Evolutionary conservation across 1,140 invertebrate genomes (phyloP), one percentile per base, ranked within the genome.

Genomic region (Anoplophora glabripennis): DNA sequence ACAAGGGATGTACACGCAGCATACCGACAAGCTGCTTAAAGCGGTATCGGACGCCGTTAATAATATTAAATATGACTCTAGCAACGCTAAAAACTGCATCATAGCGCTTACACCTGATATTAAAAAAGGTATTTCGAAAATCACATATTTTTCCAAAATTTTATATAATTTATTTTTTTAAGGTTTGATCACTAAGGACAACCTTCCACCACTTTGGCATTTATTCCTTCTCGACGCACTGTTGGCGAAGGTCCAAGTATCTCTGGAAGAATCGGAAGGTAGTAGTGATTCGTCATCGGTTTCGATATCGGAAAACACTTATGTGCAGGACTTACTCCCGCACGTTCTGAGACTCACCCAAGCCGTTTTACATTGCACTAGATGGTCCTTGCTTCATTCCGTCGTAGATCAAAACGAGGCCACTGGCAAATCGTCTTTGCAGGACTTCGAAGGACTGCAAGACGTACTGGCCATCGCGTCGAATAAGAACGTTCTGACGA

Each of bases 1-100:
- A 71, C 92, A 94, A 82, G 91, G 92, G 44, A 84, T 93, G 81
- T 92, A 88, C 53, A 89, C 87, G 0, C 86, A 83, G 76, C 87
- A 91, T 71, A 89, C 90, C 1, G 90, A 92, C 68, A 84, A 84
- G 63, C 76, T 93, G 38, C 70, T 93, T 14, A 86, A 87, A 64
- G 84, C 82, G 3, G 88, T 92, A 1, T 78, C 82, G 0, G 84
- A 85, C 51, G 79, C 80, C 9, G 84, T 86, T 0, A 85, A 84
- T 66, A 82, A 79, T 56, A 70, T 88, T 0, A 82, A 83, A 68
- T 91, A 88, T 72, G 86, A 89, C 58, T 81, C 89, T 2, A 83
- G 83, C 60, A 76, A 89, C 9, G 86, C 87, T 0, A 87, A 88
- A 59, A 82, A 84, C 72, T 85, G 84, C 14, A 86, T 89, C 14